Evolutionary conservation across 2,113 vertebrate genomes (phyloP), one percentile per base, ranked within the genome.

Genomic region (Acanthisitta chloris): DNA sequence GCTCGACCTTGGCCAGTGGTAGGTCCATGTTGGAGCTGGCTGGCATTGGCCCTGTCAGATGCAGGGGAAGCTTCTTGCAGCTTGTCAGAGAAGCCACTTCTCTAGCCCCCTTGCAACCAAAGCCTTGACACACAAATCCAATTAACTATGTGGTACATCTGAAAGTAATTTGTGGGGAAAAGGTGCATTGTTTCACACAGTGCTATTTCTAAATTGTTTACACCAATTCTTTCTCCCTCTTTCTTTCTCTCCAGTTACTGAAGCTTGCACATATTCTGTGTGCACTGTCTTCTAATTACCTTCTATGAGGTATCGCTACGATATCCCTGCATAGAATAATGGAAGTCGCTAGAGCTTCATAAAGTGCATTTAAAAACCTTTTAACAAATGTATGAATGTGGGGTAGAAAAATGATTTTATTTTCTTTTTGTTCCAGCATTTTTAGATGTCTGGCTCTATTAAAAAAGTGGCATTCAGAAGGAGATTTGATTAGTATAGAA

Each of bases 111-210:
- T 0, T 48, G 52, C 6, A 31, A 42, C 45, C 52, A 24, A 48
- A 67, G 26, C 34, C 23, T 42, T 10, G 3, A 40, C 34, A 24
- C 21, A 33, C 4, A 66, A 58, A 46, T 38, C 15, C 1, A 2
- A 3, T 33, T 2, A 17, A 6, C 10, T 2, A 4, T n/a, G 16
- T 61, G 21, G 7, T 73, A 29, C 2, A 1, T 33, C 31, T 73
- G 13, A 33, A 80, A 73, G 8, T 17, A 33, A 38, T 81, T 12
- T 29, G 23, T 21, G 5, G 6, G 14, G 16, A 10, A 38, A 73
- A 33, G 23, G 4, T 42, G 14, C 4, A 12, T 80, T 61, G 24
- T 57, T 90, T 84, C 6, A 17, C 43, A 21, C 10, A 0, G 1
- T 45, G 23, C 42, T 80, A 26, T 66, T 90, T 78, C 26, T 36